Conservation (phyloP, 2,888 invertebrate genomes). For the Heteromyza rotundicornis region DNA sequence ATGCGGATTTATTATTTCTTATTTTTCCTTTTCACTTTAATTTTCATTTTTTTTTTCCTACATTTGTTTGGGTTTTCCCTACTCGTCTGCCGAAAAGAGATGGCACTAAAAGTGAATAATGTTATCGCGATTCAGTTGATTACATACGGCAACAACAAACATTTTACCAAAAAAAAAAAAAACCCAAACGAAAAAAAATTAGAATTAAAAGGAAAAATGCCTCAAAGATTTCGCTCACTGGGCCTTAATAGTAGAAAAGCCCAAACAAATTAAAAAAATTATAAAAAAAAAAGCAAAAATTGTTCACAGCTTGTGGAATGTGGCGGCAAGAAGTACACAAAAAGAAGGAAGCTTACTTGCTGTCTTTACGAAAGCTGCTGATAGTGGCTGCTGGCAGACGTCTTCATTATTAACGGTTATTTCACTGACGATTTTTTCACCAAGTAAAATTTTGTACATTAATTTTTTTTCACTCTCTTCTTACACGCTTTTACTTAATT, state of each 20-base stretch:
- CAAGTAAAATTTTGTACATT: not conserved
- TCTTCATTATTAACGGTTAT: slow-evolving; percentile 1
- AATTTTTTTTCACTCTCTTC: not conserved
- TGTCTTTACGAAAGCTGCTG: not conserved
- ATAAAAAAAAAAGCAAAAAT: not conserved
- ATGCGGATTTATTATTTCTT: not conserved
- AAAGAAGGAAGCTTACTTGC: not conserved
- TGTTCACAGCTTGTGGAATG: slow-evolving; percentile 1
- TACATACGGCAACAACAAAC: not conserved
- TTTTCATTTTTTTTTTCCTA: too few species aligned
- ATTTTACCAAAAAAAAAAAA: too few species aligned
- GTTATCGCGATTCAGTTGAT: slow-evolving; percentile 8
- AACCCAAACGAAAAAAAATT: too few species aligned
- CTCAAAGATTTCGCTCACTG: not conserved
- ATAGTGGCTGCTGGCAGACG: not conserved
- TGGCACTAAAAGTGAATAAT: slow-evolving; percentile 1
- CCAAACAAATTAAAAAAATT: not conserved
- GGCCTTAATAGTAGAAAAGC: not conserved
- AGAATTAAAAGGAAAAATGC: too few species aligned
- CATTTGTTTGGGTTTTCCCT: not conserved
- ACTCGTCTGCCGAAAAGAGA: not conserved
- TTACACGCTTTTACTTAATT: not conserved
- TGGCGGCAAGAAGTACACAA: not conserved
- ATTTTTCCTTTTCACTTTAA: too few species aligned
- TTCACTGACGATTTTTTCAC: not conserved